Percentiles rank a stretch among this genome's conserved stretches.
phyloP scores from a whole-genome alignment of 2,797 vertebrate genomes.

The Rousettus madagascariensis region DNA sequence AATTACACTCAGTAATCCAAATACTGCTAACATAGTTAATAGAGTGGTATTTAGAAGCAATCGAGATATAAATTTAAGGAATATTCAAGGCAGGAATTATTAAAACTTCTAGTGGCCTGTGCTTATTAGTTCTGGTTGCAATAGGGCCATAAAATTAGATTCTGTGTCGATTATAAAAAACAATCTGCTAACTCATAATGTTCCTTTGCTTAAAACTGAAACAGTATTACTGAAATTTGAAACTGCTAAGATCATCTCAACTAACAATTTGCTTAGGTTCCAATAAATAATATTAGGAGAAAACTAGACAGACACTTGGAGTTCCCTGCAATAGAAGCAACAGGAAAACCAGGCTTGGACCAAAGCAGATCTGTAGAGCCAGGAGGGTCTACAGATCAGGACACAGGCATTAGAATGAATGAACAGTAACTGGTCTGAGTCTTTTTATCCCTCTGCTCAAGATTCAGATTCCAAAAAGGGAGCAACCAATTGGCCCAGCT shows the following conservation, averaged over 20 bases:
- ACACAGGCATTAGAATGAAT: background rate
- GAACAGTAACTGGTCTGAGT: background rate
- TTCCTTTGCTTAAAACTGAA: background rate
- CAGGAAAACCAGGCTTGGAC: background rate
- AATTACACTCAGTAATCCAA: background rate
- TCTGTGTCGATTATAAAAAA: background rate
- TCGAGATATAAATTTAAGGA: slow-evolving; percentile 7
- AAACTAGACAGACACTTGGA: background rate
- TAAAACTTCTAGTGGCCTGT: background rate
- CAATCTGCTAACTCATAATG: background rate
- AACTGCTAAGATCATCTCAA: background rate
- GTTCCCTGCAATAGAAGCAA: background rate
- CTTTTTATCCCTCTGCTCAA: background rate
- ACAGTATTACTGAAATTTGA: background rate
- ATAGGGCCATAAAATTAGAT: background rate
- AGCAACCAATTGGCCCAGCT: background rate
- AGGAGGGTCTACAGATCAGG: background rate
- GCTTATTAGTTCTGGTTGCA: slow-evolving; percentile 5
- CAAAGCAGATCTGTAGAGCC: background rate
- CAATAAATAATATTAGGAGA: background rate
- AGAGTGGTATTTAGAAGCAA: slow-evolving; percentile 4
- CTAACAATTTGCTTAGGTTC: background rate
- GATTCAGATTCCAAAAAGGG: background rate
- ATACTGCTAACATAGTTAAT: background rate
- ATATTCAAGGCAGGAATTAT: background rate